Percentiles rank a stretch among this genome's conserved stretches.
phyloP scores from a whole-genome alignment of 2,888 invertebrate species.

The Antheraea assamensis region DNA sequence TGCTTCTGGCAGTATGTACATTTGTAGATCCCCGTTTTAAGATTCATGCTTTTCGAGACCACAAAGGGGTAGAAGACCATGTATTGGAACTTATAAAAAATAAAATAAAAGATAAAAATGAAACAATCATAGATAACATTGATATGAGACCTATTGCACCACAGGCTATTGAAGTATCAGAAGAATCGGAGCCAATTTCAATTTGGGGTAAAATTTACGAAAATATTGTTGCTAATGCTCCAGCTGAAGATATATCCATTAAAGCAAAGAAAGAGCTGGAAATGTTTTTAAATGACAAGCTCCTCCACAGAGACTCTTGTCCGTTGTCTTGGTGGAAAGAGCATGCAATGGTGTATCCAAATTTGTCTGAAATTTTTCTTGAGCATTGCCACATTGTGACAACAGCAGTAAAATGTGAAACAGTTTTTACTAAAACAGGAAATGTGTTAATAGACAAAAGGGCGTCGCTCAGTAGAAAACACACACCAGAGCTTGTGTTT shows the following conservation, averaged over 20 bases:
- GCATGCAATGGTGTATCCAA: constrained; percentile 24
- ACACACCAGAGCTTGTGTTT: constrained; percentile 3
- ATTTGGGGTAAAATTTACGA: constrained; percentile 27
- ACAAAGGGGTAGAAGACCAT: constrained; percentile 4
- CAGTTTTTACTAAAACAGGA: constrained; percentile 18
- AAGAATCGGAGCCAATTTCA: constrained; percentile 21
- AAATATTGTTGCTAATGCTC: constrained; percentile 23
- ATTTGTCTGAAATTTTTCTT: constrained; percentile 23
- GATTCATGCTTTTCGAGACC: constrained; percentile 21
- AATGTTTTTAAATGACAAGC: constrained; percentile 21
- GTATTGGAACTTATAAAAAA: constrained; percentile 4
- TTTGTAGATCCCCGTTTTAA: constrained; percentile 26
- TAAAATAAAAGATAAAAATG: constrained; percentile 6
- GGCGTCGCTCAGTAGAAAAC: constrained; percentile 6
- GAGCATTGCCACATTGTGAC: not conserved
- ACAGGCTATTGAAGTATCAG: not conserved
- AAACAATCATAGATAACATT: not conserved
- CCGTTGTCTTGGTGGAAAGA: constrained; percentile 26
- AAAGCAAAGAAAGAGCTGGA: constrained; percentile 18
- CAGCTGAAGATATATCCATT: constrained; percentile 12
- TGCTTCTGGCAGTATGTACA: constrained; percentile 26
- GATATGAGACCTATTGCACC: not conserved
- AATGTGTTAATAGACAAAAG: constrained; percentile 11
- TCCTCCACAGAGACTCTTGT: constrained; percentile 17
- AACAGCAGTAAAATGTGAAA: constrained; percentile 1